Percentiles rank a stretch among this genome's conserved stretches.
Conservation (phyloP, 2,797 vertebrate species). For the Rousettus madagascariensis region DNA sequence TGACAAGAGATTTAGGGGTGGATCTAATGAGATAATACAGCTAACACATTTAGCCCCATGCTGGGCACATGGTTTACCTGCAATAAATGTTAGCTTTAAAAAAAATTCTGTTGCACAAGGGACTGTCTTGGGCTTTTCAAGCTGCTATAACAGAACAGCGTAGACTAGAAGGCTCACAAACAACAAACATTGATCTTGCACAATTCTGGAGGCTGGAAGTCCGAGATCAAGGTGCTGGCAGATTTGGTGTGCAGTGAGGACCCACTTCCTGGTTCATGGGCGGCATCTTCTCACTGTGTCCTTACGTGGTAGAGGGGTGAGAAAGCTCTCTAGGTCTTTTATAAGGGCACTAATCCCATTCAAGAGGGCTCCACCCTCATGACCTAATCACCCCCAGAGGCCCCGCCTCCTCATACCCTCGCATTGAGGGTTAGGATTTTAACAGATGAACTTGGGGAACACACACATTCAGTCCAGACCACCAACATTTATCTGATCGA, state of each 20-base stretch:
- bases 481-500: not conserved
- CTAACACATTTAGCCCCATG: rapidly evolving
- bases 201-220: not conserved
- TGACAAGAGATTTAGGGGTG: not conserved
- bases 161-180: too few relatives aligned
- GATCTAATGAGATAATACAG: not conserved
- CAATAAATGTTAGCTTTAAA: not conserved
- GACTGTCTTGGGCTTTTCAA: too few relatives aligned
- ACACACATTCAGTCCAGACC: not conserved
- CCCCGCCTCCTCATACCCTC: not conserved
- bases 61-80: not conserved
- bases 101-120: not conserved
- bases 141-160: rapidly evolving
- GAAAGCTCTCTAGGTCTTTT: not conserved
- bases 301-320: not conserved
- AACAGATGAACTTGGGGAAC: not conserved
- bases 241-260: not conserved
- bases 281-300: not conserved
- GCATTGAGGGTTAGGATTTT: not conserved
- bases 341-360: not conserved
- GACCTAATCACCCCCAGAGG: not conserved
- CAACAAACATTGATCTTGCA: not conserved
- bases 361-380: not conserved
- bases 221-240: not conserved
- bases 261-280: not conserved